Percentiles rank a stretch among this genome's conserved stretches.
Conservation (phyloP, 2,113 vertebrate species). For the Cyprichromis sp. region DNA sequence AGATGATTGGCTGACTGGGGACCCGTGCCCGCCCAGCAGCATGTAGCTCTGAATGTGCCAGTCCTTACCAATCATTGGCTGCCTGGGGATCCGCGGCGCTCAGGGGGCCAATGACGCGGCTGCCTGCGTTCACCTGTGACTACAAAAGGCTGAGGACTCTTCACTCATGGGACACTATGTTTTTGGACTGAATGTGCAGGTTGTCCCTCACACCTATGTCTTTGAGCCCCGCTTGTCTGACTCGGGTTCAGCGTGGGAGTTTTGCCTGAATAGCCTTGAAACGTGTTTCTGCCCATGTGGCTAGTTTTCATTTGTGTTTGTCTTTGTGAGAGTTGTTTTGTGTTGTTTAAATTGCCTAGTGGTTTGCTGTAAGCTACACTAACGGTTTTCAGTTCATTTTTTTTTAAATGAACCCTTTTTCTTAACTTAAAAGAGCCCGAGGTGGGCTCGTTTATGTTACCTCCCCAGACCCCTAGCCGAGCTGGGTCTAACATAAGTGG, state of each 20-base stretch:
- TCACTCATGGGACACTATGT: not conserved
- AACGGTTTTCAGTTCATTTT: rapidly evolving
- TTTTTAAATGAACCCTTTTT: not conserved
- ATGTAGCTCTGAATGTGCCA: not conserved
- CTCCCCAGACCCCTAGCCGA: not conserved
- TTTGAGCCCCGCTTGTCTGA: not conserved
- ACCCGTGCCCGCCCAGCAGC: rapidly evolving
- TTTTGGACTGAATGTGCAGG: not conserved
- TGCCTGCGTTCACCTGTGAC: not conserved
- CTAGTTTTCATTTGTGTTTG: not conserved
- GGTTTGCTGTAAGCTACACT: not conserved
- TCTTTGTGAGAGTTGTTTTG: not conserved
- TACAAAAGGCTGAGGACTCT: not conserved
- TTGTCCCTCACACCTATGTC: not conserved
- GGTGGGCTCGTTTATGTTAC: not conserved
- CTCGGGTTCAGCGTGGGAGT: not conserved
- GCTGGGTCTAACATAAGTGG: not conserved
- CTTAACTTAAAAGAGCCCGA: not conserved
- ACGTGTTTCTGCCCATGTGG: rapidly evolving
- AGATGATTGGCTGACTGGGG: not conserved
- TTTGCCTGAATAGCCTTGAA: rapidly evolving
- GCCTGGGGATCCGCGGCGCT: rapidly evolving
- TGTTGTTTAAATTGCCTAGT: not conserved
- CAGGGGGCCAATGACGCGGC: rapidly evolving
- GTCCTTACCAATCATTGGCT: not conserved